Evolutionary conservation across 2,888 invertebrate species (phyloP), one percentile per base, ranked within the genome.

Genomic region (Hoplodrina blanda): DNA sequence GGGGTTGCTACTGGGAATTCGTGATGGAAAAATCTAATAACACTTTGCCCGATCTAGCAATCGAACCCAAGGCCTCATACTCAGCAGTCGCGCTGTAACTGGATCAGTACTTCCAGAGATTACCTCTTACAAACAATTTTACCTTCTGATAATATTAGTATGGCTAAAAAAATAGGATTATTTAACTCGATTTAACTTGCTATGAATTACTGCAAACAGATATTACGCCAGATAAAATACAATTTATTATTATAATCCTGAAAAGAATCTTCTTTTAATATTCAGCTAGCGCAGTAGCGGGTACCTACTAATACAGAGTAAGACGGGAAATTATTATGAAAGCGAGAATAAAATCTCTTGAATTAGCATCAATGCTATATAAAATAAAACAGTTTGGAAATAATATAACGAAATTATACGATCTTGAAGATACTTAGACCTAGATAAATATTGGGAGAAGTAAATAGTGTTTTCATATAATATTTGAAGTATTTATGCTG

Each of bases 191-290:
- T 77, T 55, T 70, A 77, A 20, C 50, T 60, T 19, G 37, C 44
- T 15, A 72, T 78, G 55, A 73, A 60, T 52, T 73, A 78, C 63
- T 78, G 53, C 46, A 46, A 78, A 30, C 37, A 46, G 76, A 60
- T 62, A 72, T 15, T 37, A 37, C 37, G 46, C 20, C 37, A 78
- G 75, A 67, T 67, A 67, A 68, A 59, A 80, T 37, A 37, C 54
- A 63, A 80, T 68, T 80, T 68, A 80, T 68, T 57, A 11, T 64
- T 15, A 41, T 55, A 50, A 75, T 75, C 62, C 37, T 41, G 19
- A 55, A 30, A 44, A 63, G 46, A 60, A 76, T 67, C 67, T 62
- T 44, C 19, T 50, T 69, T 69, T 69, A 37, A 55, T 56, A 76
- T 69, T 57, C 66, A 69, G 69, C 46, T 74, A 62, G 71, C 54